A percentile compares a stretch with the other conserved stretches of the same genome.
These are phyloP conservation scores for Urocynchramus pylzowi DNA, from an alignment of 2,113 vertebrate genomes.

Conservation along the genomic window DNA sequence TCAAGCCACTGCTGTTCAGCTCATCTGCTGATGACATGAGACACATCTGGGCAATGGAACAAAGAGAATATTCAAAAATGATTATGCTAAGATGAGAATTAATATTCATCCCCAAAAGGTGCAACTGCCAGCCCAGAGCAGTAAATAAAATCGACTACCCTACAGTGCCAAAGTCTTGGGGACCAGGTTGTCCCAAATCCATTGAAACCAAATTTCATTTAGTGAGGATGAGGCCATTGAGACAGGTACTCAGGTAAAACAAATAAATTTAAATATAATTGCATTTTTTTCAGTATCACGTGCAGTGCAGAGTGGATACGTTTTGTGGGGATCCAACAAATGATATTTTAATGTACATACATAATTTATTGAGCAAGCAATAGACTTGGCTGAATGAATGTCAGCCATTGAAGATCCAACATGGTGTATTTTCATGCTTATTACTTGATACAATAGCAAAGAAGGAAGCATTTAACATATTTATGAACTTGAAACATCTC, in stretches of 20 bases:
- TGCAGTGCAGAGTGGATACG: neutral
- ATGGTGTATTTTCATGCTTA: slow-evolving; percentile 33
- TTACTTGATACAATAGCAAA: slow-evolving; percentile 30
- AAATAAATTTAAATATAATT: neutral
- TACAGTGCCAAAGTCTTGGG: neutral
- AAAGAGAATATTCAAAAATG: slow-evolving; percentile 63
- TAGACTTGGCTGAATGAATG: slow-evolving; percentile 49
- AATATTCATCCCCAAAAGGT: slow-evolving; percentile 58
- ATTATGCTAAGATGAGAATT: slow-evolving; percentile 59
- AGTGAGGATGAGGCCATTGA: neutral
- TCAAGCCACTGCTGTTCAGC: slow-evolving; percentile 62
- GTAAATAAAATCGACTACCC: neutral
- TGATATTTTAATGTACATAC: slow-evolving; percentile 57
- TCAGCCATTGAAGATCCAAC: slow-evolving; percentile 48
- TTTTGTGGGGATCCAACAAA: slow-evolving; percentile 48
- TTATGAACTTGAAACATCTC: slow-evolving; percentile 27
- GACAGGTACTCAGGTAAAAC: neutral
- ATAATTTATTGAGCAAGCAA: slow-evolving; percentile 60
- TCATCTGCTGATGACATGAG: slow-evolving; percentile 49
- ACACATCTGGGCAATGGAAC: slow-evolving; percentile 59
- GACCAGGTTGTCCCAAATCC: neutral
- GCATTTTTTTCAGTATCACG: neutral
- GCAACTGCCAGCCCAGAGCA: slow-evolving; percentile 7
- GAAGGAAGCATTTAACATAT: slow-evolving; percentile 43
- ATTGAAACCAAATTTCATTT: neutral